phyloP scores from a whole-genome alignment of 2,888 invertebrate species.

The Napeogenes sylphis region DNA sequence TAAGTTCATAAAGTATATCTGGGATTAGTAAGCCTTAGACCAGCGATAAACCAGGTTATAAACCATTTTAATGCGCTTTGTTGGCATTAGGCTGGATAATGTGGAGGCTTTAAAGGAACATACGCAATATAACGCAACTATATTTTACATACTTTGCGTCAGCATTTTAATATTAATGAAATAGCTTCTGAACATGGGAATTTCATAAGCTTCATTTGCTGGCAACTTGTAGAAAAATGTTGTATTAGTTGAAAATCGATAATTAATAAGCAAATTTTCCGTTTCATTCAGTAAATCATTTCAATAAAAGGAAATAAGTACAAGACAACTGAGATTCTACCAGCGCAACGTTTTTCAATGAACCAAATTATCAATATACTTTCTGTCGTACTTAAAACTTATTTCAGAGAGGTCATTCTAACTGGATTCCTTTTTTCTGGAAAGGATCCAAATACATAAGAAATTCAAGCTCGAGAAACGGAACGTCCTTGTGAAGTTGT shows the following conservation, averaged over 20 bases:
- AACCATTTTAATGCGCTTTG: slow-evolving; percentile 8
- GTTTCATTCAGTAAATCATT: not conserved
- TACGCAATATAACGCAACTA: too few species aligned
- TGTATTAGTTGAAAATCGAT: too few species aligned
- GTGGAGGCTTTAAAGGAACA: not conserved
- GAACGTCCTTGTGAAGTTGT: slow-evolving; percentile 31
- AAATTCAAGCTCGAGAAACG: slow-evolving; percentile 37
- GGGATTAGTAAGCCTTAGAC: slow-evolving; percentile 6
- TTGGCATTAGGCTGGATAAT: not conserved
- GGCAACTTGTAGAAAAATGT: too few species aligned
- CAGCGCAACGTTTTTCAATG: not conserved
- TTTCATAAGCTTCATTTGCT: too few species aligned
- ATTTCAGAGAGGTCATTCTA: slow-evolving; percentile 10
- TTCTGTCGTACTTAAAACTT: not conserved
- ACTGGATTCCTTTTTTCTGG: slow-evolving; percentile 33
- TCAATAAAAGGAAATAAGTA: not conserved
- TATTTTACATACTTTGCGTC: too few species aligned
- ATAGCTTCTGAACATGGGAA: too few species aligned
- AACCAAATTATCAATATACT: not conserved
- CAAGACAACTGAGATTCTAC: not conserved
- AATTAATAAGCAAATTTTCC: not conserved
- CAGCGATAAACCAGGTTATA: slow-evolving; percentile 7
- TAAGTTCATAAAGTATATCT: not conserved
- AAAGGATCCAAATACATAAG: slow-evolving; percentile 40
- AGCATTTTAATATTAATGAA: too few species aligned